These are phyloP conservation scores for Akabosia matsudoensis DNA, from an alignment of 1,140 invertebrate genomes.

Conservation along the genomic window DNA sequence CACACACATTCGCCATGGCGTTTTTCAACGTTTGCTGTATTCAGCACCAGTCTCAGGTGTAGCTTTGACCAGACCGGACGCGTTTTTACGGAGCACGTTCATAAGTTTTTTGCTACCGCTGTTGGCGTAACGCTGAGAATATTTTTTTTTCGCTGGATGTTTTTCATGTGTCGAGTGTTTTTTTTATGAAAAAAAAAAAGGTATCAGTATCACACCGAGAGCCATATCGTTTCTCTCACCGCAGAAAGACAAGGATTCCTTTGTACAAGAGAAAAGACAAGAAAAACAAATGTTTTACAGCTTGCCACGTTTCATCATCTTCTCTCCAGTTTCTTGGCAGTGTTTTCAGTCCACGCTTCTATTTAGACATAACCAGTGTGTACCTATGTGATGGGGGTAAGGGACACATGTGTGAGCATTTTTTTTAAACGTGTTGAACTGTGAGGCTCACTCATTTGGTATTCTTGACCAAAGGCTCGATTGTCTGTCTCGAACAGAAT, in stretches of 20 bases:
- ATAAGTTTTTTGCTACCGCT: constrained; percentile 5
- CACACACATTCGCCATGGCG: not conserved
- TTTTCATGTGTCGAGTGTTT: not conserved
- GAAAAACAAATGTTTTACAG: not conserved
- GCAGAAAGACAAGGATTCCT: not conserved
- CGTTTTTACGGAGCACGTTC: constrained; percentile 14
- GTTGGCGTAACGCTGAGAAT: not conserved
- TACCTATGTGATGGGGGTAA: not conserved
- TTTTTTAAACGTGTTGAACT: not conserved
- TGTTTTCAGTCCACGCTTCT: no score
- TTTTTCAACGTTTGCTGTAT: not conserved
- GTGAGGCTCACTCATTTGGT: not conserved
- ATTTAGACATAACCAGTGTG: not conserved
- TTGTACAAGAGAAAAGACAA: not conserved
- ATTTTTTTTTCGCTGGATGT: not conserved
- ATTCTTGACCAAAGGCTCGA: not conserved
- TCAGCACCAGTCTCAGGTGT: constrained; percentile 38
- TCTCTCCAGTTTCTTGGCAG: not conserved
- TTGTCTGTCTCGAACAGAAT: not conserved
- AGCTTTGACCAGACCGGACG: constrained; percentile 32
- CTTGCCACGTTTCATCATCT: not conserved
- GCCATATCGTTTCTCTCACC: not conserved
- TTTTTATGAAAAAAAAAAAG: not conserved
- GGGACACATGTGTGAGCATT: constrained; percentile 11
- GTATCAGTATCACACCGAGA: not conserved